Percentiles rank a stretch among this genome's conserved stretches.
Evolutionary conservation across 2,113 vertebrate species (phyloP).

Genomic region (Mugil cephalus): DNA sequence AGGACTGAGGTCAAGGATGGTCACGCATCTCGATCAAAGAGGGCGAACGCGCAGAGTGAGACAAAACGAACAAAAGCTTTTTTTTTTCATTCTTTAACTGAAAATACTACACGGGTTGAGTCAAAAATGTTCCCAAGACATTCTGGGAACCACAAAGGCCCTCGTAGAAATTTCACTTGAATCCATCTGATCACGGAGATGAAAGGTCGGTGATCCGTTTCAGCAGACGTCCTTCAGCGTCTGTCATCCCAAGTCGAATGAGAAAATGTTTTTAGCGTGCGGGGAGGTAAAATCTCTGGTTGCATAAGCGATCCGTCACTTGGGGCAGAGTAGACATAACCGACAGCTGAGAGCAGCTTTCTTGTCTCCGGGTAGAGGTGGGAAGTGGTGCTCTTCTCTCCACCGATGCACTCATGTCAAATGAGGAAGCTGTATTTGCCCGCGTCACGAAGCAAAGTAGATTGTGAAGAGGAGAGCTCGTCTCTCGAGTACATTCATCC

Average conservation of each 20-base stretch:
- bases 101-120: not conserved
- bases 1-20: slow-evolving; percentile 18
- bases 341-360: slow-evolving; percentile 41
- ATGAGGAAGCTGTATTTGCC: slow-evolving; percentile 28
- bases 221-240: too few species aligned
- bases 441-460: not conserved
- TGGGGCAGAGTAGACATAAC: slow-evolving; percentile 9
- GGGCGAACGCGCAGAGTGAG: not conserved
- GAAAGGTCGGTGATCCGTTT: too few species aligned
- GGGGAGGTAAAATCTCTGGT: slow-evolving; percentile 17
- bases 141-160: too few species aligned
- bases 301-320: slow-evolving; percentile 42
- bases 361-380: slow-evolving; percentile 36
- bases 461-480: not conserved
- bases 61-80: not conserved
- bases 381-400: slow-evolving; percentile 43
- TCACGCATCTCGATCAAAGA: slow-evolving; percentile 29
- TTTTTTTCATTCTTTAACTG: slow-evolving; percentile 10
- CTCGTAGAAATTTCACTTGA: too few species aligned
- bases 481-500: slow-evolving; percentile 7
- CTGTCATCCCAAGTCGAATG: not conserved
- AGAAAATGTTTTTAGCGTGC: not conserved
- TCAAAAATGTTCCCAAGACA: not conserved
- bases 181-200: too few species aligned
- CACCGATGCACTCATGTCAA: slow-evolving; percentile 20